Conservation (phyloP, 1,140 invertebrate species). For the Oncopodura yosiiana region DNA sequence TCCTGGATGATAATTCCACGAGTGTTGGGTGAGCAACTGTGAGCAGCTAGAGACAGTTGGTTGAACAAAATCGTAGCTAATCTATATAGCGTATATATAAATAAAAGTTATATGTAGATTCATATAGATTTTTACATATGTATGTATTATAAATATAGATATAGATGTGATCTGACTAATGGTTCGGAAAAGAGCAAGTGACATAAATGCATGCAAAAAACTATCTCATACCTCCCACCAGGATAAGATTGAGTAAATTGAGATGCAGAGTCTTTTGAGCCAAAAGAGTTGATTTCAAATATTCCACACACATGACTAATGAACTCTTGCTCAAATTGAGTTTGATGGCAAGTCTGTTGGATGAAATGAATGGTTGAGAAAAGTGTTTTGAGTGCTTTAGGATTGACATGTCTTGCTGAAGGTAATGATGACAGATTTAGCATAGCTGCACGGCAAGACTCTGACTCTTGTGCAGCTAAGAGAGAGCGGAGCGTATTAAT, state of each 20-base stretch:
- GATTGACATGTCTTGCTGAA: conserved; percentile 9
- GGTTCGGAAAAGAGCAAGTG: background rate
- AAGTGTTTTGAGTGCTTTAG: background rate
- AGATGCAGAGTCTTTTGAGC: conserved; percentile 24
- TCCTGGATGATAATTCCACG: conserved; percentile 16
- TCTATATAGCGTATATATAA: conserved; percentile 8
- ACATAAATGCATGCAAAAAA: background rate
- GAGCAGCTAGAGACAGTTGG: conserved; percentile 18
- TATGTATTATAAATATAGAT: too few relatives aligned
- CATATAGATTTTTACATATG: too few relatives aligned
- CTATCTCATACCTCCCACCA: conserved; percentile 5
- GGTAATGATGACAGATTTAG: conserved; percentile 7
- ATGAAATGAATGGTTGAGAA: conserved; percentile 13
- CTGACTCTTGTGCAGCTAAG: background rate
- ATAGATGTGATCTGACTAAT: too few relatives aligned
- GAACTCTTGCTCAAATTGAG: conserved; percentile 6
- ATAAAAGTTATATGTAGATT: background rate
- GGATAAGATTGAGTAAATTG: conserved; percentile 15
- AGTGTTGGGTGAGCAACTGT: conserved; percentile 24
- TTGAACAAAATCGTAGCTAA: conserved; percentile 24
- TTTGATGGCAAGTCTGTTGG: conserved; percentile 7
- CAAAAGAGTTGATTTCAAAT: conserved; percentile 26
- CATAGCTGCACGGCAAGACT: background rate
- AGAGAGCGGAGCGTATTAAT: conserved; percentile 21
- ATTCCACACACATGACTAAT: conserved; percentile 22